Conservation (phyloP, 2,113 vertebrate genomes). For the Phylloscopus trochilus region DNA sequence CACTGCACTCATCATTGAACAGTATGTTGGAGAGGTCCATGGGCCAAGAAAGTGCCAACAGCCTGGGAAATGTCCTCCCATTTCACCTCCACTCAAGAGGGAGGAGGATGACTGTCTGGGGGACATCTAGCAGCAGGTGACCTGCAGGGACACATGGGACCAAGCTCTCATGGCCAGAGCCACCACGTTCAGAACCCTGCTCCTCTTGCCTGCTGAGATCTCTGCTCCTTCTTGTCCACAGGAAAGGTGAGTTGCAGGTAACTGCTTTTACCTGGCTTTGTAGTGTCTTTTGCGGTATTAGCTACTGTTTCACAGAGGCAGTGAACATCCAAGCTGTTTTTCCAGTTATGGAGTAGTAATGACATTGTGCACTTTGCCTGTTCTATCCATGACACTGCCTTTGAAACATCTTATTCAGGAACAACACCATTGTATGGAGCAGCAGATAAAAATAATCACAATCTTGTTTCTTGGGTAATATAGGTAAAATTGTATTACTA, state of each 20-base stretch:
- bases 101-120: not conserved
- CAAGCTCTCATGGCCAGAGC: not conserved
- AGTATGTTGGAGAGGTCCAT: not conserved
- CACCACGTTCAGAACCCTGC: rapidly evolving
- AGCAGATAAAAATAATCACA: not conserved
- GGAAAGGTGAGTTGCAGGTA: not conserved
- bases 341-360: not conserved
- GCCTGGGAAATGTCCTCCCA: not conserved
- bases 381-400: not conserved
- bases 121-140: not conserved
- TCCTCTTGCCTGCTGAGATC: not conserved
- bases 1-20: not conserved
- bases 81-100: not conserved
- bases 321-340: not conserved
- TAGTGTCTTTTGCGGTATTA: not conserved
- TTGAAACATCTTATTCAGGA: not conserved
- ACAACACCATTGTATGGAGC: not conserved
- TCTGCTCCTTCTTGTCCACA: rapidly evolving
- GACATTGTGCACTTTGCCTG: not conserved
- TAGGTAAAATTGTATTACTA: not conserved
- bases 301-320: not conserved
- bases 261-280: not conserved
- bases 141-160: not conserved
- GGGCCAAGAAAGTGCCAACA: not conserved
- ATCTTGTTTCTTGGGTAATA: not conserved